Conservation (phyloP, 2,888 invertebrate genomes). For the Leptura quadrifasciata region DNA sequence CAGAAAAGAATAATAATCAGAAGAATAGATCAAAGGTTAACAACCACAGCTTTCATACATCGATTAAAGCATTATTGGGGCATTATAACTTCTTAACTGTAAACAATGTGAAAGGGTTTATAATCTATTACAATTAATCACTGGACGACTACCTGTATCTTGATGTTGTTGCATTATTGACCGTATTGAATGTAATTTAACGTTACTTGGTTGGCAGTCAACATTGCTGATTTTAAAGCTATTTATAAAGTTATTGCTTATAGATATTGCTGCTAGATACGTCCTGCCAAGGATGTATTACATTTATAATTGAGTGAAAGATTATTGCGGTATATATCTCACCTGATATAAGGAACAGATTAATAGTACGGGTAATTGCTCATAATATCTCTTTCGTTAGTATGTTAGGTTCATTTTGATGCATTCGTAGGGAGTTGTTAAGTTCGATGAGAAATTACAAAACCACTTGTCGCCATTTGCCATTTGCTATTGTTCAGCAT, state of each 20-base stretch:
- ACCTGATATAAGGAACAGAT: not conserved
- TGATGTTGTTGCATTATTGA: conserved; percentile 20
- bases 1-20: conserved; percentile 27
- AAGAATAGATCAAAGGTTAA: conserved; percentile 31
- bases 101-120: conserved; percentile 30
- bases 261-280: not conserved
- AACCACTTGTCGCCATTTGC: too few species aligned
- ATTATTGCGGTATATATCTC: not conserved
- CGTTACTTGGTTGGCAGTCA: not conserved
- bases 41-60: conserved; percentile 24
- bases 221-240: not conserved
- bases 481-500: too few species aligned
- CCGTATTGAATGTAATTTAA: conserved; percentile 9
- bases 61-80: conserved; percentile 15
- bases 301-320: not conserved
- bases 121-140: conserved; percentile 18
- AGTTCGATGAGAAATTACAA: too few species aligned
- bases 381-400: too few species aligned
- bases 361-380: too few species aligned
- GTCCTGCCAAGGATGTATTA: not conserved
- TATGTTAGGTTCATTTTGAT: too few species aligned
- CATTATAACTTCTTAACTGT: conserved; percentile 30
- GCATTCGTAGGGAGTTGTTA: too few species aligned
- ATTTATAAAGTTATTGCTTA: conserved; percentile 7
- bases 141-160: conserved; percentile 21